Base-by-base conservation (phyloP, 2,113 vertebrate species). In the Pygoscelis adeliae region DNA sequence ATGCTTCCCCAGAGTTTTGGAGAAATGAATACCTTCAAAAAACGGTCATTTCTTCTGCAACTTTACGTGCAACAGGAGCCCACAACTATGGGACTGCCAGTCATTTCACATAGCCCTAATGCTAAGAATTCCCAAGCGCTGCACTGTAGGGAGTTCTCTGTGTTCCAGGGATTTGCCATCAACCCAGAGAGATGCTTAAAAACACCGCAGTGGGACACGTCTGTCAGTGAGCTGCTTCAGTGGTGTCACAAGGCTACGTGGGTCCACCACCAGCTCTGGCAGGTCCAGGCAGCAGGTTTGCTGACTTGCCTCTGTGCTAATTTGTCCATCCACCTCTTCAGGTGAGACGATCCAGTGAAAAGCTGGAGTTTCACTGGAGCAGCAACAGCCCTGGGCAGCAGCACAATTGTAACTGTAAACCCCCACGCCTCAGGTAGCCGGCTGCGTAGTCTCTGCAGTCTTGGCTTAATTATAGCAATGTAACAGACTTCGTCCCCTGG, bases 401-500 rank as follows among this genome's bases (percentile, higher is more conserved):
- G 22, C 38, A 32, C 13, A 50, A 36, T 1, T 18, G 0, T 55
- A 79, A 47, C 11, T 30, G 32, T 13, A 55, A 42, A 42, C 2
- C 26, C 44, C 38, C 0, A 0, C 38, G 16, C 34, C 69, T 65
- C 55, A 50, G 42, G 63, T 7, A 81, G 50, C 22, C 2, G 0
- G 44, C 34, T 42, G 26, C 1, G 0, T 5, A 8, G 10, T 12
- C 36, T 32, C 53, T 63, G 47, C n/a, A 79, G 29, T 11, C 56
- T 71, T 55, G 25, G 27, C 26, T 85, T 72, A 55, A 29, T n/a
- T 59, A 40, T 0, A 90, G 21, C 52, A 23, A 4, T 0, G 9
- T 26, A 32, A 56, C 52, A 76, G 30, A 20, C 44, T 83, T 74
- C 1, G 0, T 8, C 6, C 11, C 36, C 55, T 69, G 3, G 9